These are phyloP conservation scores for Pteria penguin DNA, from an alignment of 2,888 invertebrate species.

Conservation along the genomic window DNA sequence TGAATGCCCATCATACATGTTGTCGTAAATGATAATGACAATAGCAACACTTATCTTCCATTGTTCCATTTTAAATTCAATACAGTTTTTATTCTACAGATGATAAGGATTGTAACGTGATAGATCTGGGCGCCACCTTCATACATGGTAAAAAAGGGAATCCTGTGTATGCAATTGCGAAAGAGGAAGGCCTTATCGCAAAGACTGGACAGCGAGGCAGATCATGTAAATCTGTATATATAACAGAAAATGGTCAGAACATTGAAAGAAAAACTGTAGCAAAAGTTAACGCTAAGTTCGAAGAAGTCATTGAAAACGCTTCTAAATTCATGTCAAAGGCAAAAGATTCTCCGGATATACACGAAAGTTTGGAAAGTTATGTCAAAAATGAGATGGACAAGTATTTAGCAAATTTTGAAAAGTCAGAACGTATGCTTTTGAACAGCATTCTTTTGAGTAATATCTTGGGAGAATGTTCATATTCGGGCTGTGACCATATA, in stretches of 20 bases:
- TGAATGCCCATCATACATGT: too few relatives aligned
- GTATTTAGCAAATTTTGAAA: background rate
- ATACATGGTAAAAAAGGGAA: background rate
- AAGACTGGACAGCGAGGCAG: background rate
- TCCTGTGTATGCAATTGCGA: background rate
- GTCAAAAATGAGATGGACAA: background rate
- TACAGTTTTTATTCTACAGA: background rate
- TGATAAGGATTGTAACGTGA: background rate
- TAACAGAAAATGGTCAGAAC: background rate
- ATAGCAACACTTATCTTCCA: too few relatives aligned
- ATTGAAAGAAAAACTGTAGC: background rate
- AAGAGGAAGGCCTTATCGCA: background rate
- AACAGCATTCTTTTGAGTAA: background rate
- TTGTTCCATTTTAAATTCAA: background rate
- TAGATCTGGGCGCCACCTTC: background rate
- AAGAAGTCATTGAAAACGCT: background rate
- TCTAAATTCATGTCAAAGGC: background rate
- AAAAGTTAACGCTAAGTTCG: background rate
- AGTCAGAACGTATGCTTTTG: background rate
- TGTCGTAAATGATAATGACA: too few relatives aligned
- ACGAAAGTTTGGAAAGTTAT: background rate
- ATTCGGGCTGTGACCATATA: background rate
- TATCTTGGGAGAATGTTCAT: background rate
- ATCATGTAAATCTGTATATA: background rate
- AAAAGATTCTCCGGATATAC: background rate